Conservation (phyloP, 2,888 invertebrate genomes). For the Platynereis dumerilii region DNA sequence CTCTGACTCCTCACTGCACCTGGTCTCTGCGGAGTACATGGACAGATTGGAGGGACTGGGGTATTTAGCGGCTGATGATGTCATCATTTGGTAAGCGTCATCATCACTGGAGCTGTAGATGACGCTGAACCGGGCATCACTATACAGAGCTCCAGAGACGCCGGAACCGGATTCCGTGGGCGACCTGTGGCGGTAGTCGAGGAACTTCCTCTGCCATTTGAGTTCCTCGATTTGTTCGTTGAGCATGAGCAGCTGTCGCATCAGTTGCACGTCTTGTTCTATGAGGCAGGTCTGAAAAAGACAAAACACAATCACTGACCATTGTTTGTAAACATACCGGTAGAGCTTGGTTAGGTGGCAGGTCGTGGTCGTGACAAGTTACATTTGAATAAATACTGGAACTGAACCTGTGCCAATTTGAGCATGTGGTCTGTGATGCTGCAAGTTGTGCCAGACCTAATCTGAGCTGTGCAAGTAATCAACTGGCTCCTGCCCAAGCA, state of each 20-base stretch:
- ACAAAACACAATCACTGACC: slow-evolving; percentile 18
- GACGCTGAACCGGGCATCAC: background rate
- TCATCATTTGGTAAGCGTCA: too few relatives aligned
- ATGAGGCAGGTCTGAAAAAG: slow-evolving; percentile 52
- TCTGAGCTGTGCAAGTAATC: too few relatives aligned
- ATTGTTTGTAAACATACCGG: too few relatives aligned
- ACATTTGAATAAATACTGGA: too few relatives aligned
- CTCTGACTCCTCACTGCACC: slow-evolving; percentile 2
- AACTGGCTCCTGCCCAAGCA: too few relatives aligned
- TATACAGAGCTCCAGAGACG: too few relatives aligned
- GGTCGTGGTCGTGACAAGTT: too few relatives aligned
- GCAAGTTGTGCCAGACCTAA: too few relatives aligned
- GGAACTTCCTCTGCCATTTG: slow-evolving; percentile 47
- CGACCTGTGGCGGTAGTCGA: slow-evolving; percentile 9
- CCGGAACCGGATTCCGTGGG: too few relatives aligned
- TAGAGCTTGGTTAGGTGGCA: too few relatives aligned
- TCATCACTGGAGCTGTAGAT: background rate
- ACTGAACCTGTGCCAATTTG: too few relatives aligned
- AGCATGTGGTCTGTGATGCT: too few relatives aligned
- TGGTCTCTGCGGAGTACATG: slow-evolving; percentile 19
- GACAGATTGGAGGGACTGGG: slow-evolving; percentile 34
- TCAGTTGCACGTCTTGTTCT: slow-evolving; percentile 56
- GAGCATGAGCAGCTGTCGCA: slow-evolving; percentile 56
- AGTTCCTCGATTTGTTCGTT: slow-evolving; percentile 58
- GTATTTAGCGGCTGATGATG: slow-evolving; percentile 24